Conservation (phyloP, 1,140 invertebrate species). For the Mylabris phalerata region DNA sequence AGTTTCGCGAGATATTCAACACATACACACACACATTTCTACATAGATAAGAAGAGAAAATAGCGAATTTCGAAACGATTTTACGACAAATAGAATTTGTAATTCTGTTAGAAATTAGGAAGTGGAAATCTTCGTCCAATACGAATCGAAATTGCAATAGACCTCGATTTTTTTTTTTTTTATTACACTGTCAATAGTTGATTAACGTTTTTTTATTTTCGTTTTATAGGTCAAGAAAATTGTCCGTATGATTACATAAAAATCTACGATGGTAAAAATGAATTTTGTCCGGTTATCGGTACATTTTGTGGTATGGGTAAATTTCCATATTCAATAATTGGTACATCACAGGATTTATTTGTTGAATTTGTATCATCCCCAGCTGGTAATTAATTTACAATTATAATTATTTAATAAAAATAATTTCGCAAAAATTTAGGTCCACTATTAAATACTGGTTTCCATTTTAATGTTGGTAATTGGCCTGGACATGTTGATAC, state of each 20-base stretch:
- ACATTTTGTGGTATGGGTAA: constrained; percentile 91
- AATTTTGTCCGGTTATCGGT: constrained; percentile 76
- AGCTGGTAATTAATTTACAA: constrained; percentile 51
- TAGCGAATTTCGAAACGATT: too few relatives aligned
- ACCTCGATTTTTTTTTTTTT: too few relatives aligned
- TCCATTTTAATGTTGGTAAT: constrained; percentile 89
- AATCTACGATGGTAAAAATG: constrained; percentile 86
- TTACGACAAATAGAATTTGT: too few relatives aligned
- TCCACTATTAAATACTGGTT: constrained; percentile 81
- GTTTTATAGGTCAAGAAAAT: constrained; percentile 60
- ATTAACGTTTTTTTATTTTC: neutral
- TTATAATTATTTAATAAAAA: neutral
- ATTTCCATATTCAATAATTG: constrained; percentile 89
- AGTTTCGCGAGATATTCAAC: too few relatives aligned
- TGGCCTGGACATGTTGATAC: constrained; percentile 87
- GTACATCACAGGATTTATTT: constrained; percentile 80
- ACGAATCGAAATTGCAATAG: too few relatives aligned
- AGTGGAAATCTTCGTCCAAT: too few relatives aligned
- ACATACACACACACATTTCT: too few relatives aligned
- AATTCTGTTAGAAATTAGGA: too few relatives aligned
- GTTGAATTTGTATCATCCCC: constrained; percentile 87
- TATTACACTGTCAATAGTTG: neutral
- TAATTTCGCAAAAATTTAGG: constrained; percentile 44
- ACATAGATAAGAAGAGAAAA: too few relatives aligned
- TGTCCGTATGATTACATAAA: constrained; percentile 87